Evolutionary conservation across 2,888 invertebrate genomes (phyloP).

Genomic region (Pherbina coryleti): DNA sequence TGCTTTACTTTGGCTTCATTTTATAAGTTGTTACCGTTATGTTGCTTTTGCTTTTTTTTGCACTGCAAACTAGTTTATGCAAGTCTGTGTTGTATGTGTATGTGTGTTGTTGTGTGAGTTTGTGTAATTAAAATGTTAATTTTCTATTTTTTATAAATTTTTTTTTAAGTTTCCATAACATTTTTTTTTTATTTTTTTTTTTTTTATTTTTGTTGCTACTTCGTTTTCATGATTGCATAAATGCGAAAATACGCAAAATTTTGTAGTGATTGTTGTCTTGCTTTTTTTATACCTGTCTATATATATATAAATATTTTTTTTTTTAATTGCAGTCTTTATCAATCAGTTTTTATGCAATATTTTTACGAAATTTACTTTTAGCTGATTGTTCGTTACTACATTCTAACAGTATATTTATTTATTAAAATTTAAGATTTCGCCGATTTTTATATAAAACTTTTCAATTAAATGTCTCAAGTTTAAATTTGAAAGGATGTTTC

Average conservation of each 20-base stretch:
- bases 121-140: slow-evolving; percentile 35
- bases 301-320: neutral
- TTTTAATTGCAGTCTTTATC: too few relatives aligned
- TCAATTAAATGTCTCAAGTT: too few relatives aligned
- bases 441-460: too few relatives aligned
- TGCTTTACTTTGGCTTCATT: neutral
- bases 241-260: neutral
- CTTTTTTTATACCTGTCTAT: neutral
- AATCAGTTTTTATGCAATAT: too few relatives aligned
- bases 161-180: neutral
- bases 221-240: neutral
- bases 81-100: neutral
- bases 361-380: too few relatives aligned
- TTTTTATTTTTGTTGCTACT: neutral
- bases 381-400: too few relatives aligned
- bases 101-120: neutral
- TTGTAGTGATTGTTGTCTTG: neutral
- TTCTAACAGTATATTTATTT: too few relatives aligned
- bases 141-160: neutral
- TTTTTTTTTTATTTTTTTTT: neutral
- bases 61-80: neutral
- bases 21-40: slow-evolving; percentile 13
- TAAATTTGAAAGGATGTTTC: too few relatives aligned
- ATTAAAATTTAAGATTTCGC: too few relatives aligned
- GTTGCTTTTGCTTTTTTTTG: neutral